Evolutionary conservation across 2,888 invertebrate genomes (phyloP), one percentile per base, ranked within the genome.

Genomic region (Tipula helvola): DNA sequence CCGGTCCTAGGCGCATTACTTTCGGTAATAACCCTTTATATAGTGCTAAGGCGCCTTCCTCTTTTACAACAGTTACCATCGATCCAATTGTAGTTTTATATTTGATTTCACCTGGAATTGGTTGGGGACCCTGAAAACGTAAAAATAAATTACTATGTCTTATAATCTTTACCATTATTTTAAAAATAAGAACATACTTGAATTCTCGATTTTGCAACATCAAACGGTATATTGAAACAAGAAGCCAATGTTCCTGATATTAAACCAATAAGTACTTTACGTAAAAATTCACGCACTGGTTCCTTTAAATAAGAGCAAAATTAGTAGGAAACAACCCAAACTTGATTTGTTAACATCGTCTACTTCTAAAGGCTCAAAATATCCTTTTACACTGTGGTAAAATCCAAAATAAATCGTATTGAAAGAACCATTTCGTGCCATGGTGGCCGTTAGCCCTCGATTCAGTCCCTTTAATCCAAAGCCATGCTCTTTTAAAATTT

Each of bases 391-490:
- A 88, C 97, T 97, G 92, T 98, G 97, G 91, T 98, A 98, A 90
- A 98, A 97, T 47, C 98, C 97, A 90, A 99, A 98, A 91, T 98
- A 99, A 86, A 98, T 94, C 94, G 96, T 96, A 91, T 98, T 99
- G 91, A 98, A 98, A 5, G 96, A 93, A 0, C 97, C 97, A 92
- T 98, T 97, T 88, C 98, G 93, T 7, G 95, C 95, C 89, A 98
- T 94, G 0, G 98, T 98, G 0, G 98, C 96, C 0, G 96, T 95
- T 0, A 98, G 91, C 1, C 98, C 98, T 91, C 96, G 97, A 90
- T 97, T 96, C 0, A 98, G 92, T 0, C 98, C 98, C 88, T 92
- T 93, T 0, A 94, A 93, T 0, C 98, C 97, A 28, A 97, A 92
- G 0, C 98, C 98, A 89, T 95, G 92, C 86, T 94, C 93, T 87